Conservation (phyloP, 2,888 invertebrate species). For the Thecophora atra region DNA sequence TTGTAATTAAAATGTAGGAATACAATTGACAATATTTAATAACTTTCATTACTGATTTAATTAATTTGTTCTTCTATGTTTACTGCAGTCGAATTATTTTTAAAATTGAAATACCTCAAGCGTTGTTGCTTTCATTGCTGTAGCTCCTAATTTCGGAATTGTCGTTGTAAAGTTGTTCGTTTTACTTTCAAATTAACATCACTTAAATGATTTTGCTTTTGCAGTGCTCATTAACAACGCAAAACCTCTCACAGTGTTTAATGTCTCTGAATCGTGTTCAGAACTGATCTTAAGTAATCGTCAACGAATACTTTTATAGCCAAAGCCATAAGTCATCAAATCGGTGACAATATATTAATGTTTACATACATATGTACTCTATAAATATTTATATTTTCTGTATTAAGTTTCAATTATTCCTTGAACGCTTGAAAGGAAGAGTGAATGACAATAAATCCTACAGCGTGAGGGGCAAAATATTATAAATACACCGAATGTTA, state of each 20-base stretch:
- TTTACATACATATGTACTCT: not conserved
- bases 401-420: too few relatives aligned
- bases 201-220: not conserved
- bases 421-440: too few relatives aligned
- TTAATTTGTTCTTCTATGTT: too few relatives aligned
- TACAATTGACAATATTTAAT: too few relatives aligned
- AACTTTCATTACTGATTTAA: too few relatives aligned
- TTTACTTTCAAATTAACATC: conserved; percentile 35
- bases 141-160: not conserved
- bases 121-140: too few relatives aligned
- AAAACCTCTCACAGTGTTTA: too few relatives aligned
- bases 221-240: conserved; percentile 13
- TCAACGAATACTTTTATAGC: conserved; percentile 38
- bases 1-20: too few relatives aligned
- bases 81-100: not conserved
- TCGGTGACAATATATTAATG: not conserved
- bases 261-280: not conserved
- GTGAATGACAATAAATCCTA: too few relatives aligned
- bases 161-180: conserved; percentile 14
- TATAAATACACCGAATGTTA: too few relatives aligned
- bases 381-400: not conserved
- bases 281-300: conserved; percentile 26
- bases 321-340: not conserved
- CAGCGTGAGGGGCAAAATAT: too few relatives aligned
- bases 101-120: too few relatives aligned